Evolutionary conservation across 2,888 invertebrate genomes (phyloP).

Genomic region (Drosophila suboccidentalis): DNA sequence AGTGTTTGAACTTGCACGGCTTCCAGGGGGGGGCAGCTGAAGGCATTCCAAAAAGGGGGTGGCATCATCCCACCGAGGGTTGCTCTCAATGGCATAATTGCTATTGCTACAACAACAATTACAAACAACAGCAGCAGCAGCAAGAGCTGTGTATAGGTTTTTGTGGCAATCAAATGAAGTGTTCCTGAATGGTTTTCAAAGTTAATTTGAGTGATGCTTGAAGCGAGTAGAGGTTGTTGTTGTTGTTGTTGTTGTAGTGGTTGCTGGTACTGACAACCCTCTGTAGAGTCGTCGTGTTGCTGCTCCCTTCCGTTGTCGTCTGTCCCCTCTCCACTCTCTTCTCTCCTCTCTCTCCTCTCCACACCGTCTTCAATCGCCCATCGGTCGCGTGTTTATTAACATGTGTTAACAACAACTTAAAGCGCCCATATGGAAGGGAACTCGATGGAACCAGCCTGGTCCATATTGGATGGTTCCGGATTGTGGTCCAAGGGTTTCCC

Average conservation of each 20-base stretch:
- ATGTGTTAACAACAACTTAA: slow-evolving; percentile 83
- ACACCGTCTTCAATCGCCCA: slow-evolving; percentile 24
- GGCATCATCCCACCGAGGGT: slow-evolving; percentile 36
- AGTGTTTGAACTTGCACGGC: slow-evolving; percentile 83
- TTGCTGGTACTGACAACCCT: slow-evolving; percentile 78
- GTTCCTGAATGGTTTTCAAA: slow-evolving; percentile 85
- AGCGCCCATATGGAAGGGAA: slow-evolving; percentile 76
- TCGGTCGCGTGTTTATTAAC: slow-evolving; percentile 79
- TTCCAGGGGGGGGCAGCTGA: too few relatives aligned
- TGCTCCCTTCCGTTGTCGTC: slow-evolving; percentile 5
- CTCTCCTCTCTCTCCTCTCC: neutral
- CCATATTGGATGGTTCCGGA: slow-evolving; percentile 49
- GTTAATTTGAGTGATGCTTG: slow-evolving; percentile 85
- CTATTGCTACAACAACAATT: slow-evolving; percentile 82
- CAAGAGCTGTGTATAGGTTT: slow-evolving; percentile 60
- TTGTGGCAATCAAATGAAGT: slow-evolving; percentile 84
- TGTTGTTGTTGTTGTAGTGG: slow-evolving; percentile 22
- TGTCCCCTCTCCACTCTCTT: neutral
- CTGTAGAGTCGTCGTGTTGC: slow-evolving; percentile 2
- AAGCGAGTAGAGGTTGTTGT: slow-evolving; percentile 41
- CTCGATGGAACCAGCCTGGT: neutral
- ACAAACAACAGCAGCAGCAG: slow-evolving; percentile 62
- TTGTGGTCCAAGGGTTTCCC: slow-evolving; percentile 44
- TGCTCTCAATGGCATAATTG: slow-evolving; percentile 82
- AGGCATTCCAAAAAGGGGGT: slow-evolving; percentile 4